Evolutionary conservation across 2,888 invertebrate genomes (phyloP).

Genomic region (Acrocera orbiculus): DNA sequence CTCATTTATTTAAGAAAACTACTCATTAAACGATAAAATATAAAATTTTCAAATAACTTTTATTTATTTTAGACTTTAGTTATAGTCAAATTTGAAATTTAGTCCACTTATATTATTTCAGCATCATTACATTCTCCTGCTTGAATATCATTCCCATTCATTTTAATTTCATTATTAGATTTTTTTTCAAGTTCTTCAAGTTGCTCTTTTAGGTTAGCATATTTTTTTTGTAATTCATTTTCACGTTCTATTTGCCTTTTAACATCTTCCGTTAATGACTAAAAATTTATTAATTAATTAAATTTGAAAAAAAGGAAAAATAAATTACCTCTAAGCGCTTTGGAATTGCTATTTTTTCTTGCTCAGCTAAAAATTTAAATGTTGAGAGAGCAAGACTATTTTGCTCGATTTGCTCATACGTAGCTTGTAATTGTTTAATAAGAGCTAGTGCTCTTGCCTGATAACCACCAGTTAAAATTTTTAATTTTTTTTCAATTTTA

Average conservation of each 20-base stretch:
- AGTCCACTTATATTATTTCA: too few relatives aligned
- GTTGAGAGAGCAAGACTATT: conserved; percentile 76
- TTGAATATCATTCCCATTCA: too few relatives aligned
- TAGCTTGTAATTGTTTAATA: conserved; percentile 70
- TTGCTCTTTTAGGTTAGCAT: conserved; percentile 53
- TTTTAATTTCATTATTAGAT: too few relatives aligned
- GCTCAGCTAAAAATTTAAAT: conserved; percentile 73
- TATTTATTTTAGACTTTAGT: too few relatives aligned
- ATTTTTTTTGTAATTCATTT: conserved; percentile 67
- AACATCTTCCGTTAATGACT: conserved; percentile 83
- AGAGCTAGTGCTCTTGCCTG: conserved; percentile 65
- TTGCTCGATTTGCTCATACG: conserved; percentile 81
- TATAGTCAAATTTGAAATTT: too few relatives aligned
- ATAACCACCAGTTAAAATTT: conserved; percentile 87
- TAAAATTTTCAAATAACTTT: too few relatives aligned
- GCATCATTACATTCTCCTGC: too few relatives aligned
- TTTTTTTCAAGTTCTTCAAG: conserved; percentile 31
- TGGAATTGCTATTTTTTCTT: conserved; percentile 80
- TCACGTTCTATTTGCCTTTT: conserved; percentile 83
- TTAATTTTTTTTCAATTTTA: conserved; percentile 93
- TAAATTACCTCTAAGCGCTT: conserved; percentile 60
- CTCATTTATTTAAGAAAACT: too few relatives aligned
- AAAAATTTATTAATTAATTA: conserved; percentile 14
- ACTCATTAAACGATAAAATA: too few relatives aligned
- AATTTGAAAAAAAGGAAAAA: conserved; percentile 3